phyloP scores from a whole-genome alignment of 1,140 invertebrate genomes.

The Temnothorax longispinosus region DNA sequence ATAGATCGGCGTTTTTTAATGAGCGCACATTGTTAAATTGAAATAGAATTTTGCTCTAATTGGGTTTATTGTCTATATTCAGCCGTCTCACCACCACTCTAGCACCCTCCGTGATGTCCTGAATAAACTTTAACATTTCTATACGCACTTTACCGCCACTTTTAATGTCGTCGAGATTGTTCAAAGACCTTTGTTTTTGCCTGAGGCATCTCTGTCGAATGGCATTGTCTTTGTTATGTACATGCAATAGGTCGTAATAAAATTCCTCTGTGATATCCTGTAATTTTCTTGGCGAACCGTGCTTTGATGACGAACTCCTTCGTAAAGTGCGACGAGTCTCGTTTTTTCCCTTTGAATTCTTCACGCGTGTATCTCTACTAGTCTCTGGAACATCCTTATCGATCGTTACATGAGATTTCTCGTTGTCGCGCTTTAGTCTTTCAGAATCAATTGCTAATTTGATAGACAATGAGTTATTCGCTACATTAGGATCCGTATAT shows the following conservation, averaged over 20 bases:
- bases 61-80: conserved; percentile 73
- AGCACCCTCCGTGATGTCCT: conserved; percentile 80
- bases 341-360: background rate
- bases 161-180: conserved; percentile 7
- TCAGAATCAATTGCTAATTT: background rate
- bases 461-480: background rate
- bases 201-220: conserved; percentile 42
- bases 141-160: conserved; percentile 57
- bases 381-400: background rate
- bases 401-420: background rate
- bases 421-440: background rate
- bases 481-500: background rate
- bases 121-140: conserved; percentile 81
- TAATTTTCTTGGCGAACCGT: conserved; percentile 41
- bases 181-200: conserved; percentile 21
- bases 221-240: conserved; percentile 48
- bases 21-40: conserved; percentile 42
- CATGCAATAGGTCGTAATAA: conserved; percentile 54
- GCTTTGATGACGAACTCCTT: background rate
- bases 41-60: conserved; percentile 62
- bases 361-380: background rate
- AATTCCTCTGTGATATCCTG: conserved; percentile 63
- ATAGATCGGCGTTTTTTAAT: conserved; percentile 35
- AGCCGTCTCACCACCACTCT: conserved; percentile 81
- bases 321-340: background rate